Conservation (phyloP, 2,113 vertebrate species). For the Rattus rattus region DNA sequence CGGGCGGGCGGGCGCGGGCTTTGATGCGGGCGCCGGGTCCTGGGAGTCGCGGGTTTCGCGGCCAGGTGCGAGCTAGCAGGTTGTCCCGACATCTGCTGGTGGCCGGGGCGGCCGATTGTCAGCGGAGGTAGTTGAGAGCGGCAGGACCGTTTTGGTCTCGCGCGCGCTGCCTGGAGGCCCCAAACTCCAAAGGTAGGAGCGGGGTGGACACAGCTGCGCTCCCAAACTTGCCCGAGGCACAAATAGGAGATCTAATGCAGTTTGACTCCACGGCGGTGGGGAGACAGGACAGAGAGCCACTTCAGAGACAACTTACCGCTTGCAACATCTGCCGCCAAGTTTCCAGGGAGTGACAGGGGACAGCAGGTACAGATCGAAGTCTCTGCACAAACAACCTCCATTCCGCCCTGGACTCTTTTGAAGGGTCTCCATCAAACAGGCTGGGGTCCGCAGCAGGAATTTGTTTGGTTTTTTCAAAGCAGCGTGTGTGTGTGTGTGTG, state of each 20-base stretch:
- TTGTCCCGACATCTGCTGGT: conserved; percentile 93
- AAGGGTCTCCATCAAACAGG: conserved; percentile 89
- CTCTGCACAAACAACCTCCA: conserved; percentile 86
- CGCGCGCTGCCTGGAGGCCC: conserved; percentile 92
- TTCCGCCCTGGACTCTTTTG: conserved; percentile 89
- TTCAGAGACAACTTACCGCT: conserved; percentile 94
- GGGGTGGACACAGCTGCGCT: conserved; percentile 96
- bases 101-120: conserved; percentile 88
- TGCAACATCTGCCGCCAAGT: conserved; percentile 96
- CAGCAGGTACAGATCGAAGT: conserved; percentile 92
- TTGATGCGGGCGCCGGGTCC: conserved; percentile 86
- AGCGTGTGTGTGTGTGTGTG: not conserved
- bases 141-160: conserved; percentile 90
- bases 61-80: conserved; percentile 95
- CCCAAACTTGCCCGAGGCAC: conserved; percentile 95
- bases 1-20: conserved; percentile 75
- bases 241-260: conserved; percentile 95
- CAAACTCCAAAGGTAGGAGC: conserved; percentile 94
- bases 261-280: conserved; percentile 92
- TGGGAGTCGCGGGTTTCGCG: conserved; percentile 80
- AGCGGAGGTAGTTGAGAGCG: conserved; percentile 89
- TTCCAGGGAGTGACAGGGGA: conserved; percentile 93
- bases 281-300: conserved; percentile 93
- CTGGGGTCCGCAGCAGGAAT: conserved; percentile 84
- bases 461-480: conserved; percentile 89